A percentile compares a stretch with the other conserved stretches of the same genome.
These are phyloP conservation scores for Lamprotornis superbus DNA, from an alignment of 2,113 vertebrate genomes.

Conservation along the genomic window DNA sequence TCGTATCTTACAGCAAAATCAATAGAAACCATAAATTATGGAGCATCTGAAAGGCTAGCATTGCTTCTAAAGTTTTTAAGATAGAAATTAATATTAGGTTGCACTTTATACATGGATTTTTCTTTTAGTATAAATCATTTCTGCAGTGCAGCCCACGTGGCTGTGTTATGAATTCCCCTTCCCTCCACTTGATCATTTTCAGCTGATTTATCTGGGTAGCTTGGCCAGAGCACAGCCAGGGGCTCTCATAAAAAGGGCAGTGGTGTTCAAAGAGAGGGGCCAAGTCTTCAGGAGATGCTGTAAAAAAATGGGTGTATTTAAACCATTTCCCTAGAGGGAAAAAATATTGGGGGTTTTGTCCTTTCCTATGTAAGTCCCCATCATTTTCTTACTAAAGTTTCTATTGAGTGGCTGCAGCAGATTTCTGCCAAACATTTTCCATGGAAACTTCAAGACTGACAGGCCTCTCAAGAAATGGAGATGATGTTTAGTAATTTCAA, in stretches of 20 bases:
- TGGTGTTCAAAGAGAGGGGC: not conserved
- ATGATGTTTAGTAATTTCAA: not conserved
- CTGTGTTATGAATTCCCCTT: not conserved
- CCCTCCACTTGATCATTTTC: not conserved
- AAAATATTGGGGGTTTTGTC: not conserved
- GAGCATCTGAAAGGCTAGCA: not conserved
- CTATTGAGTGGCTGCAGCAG: not conserved
- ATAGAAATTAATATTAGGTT: not conserved
- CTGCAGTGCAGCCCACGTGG: not conserved
- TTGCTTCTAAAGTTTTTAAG: not conserved
- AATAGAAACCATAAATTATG: not conserved
- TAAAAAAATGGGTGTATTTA: not conserved
- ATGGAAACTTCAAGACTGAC: not conserved
- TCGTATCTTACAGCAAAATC: not conserved
- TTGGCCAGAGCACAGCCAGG: not conserved
- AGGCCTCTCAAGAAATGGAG: not conserved
- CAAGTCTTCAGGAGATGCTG: fast-evolving
- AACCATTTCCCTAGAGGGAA: not conserved
- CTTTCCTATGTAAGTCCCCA: not conserved
- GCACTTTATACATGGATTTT: not conserved
- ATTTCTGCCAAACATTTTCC: not conserved
- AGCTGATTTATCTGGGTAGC: not conserved
- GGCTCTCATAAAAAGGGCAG: not conserved
- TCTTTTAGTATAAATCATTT: not conserved
- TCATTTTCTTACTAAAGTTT: not conserved